These are phyloP conservation scores for Prolemur simus DNA, from an alignment of 2,113 vertebrate species.

Conservation along the genomic window DNA sequence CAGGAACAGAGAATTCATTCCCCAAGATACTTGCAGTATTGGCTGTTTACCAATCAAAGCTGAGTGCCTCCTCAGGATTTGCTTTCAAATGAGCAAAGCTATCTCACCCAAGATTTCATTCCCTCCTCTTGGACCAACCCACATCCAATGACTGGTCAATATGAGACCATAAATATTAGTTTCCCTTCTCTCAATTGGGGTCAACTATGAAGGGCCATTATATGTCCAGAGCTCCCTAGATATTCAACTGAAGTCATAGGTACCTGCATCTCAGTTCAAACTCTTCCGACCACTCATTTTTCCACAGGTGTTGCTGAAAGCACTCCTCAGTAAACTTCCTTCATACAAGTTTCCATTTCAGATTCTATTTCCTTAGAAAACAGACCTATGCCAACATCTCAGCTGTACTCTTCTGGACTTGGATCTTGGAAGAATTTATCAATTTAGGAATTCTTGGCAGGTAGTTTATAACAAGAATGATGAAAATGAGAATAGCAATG, in stretches of 20 bases:
- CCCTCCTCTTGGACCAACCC: accelerated
- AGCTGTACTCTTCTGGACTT: background rate
- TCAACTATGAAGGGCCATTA: background rate
- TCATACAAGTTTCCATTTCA: background rate
- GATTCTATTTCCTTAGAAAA: background rate
- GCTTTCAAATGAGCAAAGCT: background rate
- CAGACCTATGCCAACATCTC: background rate
- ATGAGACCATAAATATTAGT: background rate
- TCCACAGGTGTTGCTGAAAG: background rate
- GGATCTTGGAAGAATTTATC: background rate
- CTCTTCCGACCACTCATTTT: background rate
- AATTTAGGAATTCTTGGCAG: background rate
- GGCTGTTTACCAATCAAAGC: background rate
- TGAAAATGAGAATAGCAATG: background rate
- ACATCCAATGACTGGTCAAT: background rate
- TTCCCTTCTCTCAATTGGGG: background rate
- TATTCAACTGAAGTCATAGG: no score
- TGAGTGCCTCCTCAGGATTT: background rate
- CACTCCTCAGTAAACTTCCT: background rate
- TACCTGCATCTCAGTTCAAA: background rate
- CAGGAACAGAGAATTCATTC: background rate
- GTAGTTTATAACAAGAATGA: background rate
- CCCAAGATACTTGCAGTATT: background rate
- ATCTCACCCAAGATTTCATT: background rate
- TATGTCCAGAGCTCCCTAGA: background rate